phyloP scores from a whole-genome alignment of 2,113 vertebrate genomes.

The Catharus fuscescens region DNA sequence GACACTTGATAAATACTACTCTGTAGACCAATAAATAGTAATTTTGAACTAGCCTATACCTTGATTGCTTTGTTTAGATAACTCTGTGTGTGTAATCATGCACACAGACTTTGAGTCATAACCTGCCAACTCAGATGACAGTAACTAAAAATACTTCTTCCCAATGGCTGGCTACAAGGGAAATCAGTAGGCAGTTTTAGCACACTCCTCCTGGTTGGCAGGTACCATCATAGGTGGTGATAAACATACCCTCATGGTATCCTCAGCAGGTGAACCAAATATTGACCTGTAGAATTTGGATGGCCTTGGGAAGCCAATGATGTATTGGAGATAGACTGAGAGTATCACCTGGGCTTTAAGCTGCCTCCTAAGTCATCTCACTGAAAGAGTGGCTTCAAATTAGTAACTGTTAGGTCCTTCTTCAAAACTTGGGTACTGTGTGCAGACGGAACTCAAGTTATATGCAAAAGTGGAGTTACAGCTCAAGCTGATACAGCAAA shows the following conservation, averaged over 20 bases:
- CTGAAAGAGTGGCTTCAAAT: not conserved
- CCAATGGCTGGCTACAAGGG: not conserved
- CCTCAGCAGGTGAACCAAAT: not conserved
- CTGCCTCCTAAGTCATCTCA: not conserved
- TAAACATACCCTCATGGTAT: not conserved
- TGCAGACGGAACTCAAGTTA: not conserved
- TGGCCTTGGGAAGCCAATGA: not conserved
- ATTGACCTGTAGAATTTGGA: not conserved
- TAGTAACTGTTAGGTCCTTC: not conserved
- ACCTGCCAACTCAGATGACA: not conserved
- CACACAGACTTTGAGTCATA: not conserved
- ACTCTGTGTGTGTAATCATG: not conserved
- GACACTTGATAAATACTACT: slow-evolving; percentile 11
- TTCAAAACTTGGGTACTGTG: not conserved
- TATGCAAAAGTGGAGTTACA: not conserved
- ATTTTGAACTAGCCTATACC: slow-evolving; percentile 6
- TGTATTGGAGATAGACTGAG: not conserved
- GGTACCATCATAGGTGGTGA: not conserved
- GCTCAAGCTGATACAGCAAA: not conserved
- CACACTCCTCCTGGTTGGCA: not conserved
- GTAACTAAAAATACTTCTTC: not conserved
- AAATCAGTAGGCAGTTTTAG: not conserved
- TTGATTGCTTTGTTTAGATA: slow-evolving; percentile 42
- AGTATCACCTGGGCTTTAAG: not conserved
- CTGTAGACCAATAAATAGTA: not conserved